Evolutionary conservation across 1,140 invertebrate species (phyloP).

Genomic region (Drosophila mayri): DNA sequence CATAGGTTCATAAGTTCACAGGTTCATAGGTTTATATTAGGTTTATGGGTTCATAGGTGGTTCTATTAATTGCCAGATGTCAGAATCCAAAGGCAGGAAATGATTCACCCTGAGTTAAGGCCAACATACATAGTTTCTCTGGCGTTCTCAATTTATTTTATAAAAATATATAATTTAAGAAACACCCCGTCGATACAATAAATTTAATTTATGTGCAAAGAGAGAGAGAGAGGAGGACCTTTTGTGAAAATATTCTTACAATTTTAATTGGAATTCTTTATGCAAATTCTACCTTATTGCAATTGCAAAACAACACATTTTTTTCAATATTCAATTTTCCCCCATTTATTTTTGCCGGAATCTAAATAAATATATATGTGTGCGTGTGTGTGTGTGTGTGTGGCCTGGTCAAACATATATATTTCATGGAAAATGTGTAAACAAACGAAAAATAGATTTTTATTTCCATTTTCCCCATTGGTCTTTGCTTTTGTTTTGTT

Average conservation of each 20-base stretch:
- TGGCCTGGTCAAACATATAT: constrained; percentile 26
- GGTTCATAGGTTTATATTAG: background rate
- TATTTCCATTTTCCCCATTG: constrained; percentile 18
- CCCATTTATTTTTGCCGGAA: constrained; percentile 23
- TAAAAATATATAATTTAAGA: too few relatives aligned
- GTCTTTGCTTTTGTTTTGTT: constrained; percentile 5
- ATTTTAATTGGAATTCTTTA: constrained; percentile 44
- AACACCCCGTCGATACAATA: background rate
- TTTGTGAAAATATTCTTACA: constrained; percentile 17
- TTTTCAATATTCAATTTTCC: constrained; percentile 24
- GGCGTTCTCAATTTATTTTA: too few relatives aligned
- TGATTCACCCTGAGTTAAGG: constrained; percentile 10
- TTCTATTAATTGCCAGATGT: constrained; percentile 37
- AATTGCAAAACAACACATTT: constrained; percentile 16
- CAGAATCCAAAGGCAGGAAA: constrained; percentile 26
- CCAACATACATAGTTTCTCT: too few relatives aligned
- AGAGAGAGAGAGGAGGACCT: background rate
- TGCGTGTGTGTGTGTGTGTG: constrained; percentile 21
- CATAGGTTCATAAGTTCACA: background rate
- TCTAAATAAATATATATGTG: constrained; percentile 38
- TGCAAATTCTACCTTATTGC: constrained; percentile 30
- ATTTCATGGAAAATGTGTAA: constrained; percentile 37
- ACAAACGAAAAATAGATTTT: constrained; percentile 33
- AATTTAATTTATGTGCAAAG: background rate
- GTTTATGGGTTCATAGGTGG: constrained; percentile 3